These are phyloP conservation scores for Eurystomus glaucurus DNA, from an alignment of 2,797 vertebrate genomes.

Conservation along the genomic window DNA sequence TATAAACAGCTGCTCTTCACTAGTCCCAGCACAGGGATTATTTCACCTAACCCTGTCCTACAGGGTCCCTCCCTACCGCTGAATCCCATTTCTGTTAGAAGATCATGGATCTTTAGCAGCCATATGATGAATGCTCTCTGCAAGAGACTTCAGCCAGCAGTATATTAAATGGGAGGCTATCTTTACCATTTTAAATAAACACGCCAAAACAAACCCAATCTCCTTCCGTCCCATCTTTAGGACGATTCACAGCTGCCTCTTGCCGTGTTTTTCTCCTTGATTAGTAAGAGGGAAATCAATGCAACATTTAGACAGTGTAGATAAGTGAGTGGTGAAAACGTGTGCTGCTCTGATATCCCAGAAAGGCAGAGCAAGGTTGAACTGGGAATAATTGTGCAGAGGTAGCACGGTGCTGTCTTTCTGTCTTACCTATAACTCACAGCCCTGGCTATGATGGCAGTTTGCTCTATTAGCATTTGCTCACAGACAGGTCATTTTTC, in stretches of 20 bases:
- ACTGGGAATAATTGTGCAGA: not conserved
- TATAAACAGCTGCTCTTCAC: not conserved
- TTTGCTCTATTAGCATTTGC: not conserved
- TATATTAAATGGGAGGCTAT: not conserved
- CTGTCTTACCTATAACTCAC: not conserved
- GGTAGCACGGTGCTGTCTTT: not conserved
- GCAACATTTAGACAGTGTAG: not conserved
- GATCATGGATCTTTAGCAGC: not conserved
- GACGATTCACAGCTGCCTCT: not conserved
- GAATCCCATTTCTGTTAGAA: not conserved
- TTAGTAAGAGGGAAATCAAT: not conserved
- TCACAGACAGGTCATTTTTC: not conserved
- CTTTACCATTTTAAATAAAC: not conserved
- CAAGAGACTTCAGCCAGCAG: not conserved
- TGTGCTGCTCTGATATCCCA: not conserved
- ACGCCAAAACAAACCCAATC: not conserved
- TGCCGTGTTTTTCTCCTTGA: not conserved
- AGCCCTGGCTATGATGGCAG: rapidly evolving
- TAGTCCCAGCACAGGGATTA: not conserved
- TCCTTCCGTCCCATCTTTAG: not conserved
- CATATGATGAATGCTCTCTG: not conserved
- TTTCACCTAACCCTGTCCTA: not conserved
- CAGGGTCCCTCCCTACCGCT: not conserved
- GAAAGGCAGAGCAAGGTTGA: not conserved
- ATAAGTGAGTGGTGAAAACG: not conserved